phyloP scores from a whole-genome alignment of 2,797 vertebrate species.

The Podarcis lilfordi region DNA sequence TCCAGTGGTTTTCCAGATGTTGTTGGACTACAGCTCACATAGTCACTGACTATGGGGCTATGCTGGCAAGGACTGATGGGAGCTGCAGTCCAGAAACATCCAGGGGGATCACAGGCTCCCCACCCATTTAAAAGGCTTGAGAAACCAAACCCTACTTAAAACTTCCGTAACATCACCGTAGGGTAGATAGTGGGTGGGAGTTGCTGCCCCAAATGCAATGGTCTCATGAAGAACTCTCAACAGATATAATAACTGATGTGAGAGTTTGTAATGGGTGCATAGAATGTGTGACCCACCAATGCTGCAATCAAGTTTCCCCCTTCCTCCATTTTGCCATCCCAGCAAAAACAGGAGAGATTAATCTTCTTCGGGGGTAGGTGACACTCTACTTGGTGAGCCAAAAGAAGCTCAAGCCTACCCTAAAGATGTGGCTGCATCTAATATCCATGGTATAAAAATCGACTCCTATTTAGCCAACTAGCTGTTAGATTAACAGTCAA shows the following conservation, averaged over 20 bases:
- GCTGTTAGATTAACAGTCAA: conserved; percentile 56
- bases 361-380: not conserved
- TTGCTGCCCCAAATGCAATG: not conserved
- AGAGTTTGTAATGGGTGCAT: not conserved
- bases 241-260: not conserved
- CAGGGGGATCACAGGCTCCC: too few species aligned
- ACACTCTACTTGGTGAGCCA: not conserved
- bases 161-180: not conserved
- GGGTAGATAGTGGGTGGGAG: not conserved
- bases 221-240: not conserved
- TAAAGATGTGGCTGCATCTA: conserved; percentile 38
- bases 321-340: not conserved
- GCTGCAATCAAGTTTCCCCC: not conserved
- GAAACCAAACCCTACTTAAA: not conserved
- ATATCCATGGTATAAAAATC: conserved; percentile 48
- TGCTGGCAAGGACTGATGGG: too few species aligned
- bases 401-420: not conserved
- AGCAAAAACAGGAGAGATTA: not conserved
- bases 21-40: too few species aligned
- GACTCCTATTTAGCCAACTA: conserved; percentile 30
- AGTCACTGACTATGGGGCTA: too few species aligned
- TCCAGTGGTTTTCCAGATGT: too few species aligned
- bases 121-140: not conserved
- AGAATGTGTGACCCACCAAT: not conserved
- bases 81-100: too few species aligned